A percentile compares a stretch with the other conserved stretches of the same genome.
Evolutionary conservation across 2,113 vertebrate genomes (phyloP).

Genomic region (Elephantulus edwardii): DNA sequence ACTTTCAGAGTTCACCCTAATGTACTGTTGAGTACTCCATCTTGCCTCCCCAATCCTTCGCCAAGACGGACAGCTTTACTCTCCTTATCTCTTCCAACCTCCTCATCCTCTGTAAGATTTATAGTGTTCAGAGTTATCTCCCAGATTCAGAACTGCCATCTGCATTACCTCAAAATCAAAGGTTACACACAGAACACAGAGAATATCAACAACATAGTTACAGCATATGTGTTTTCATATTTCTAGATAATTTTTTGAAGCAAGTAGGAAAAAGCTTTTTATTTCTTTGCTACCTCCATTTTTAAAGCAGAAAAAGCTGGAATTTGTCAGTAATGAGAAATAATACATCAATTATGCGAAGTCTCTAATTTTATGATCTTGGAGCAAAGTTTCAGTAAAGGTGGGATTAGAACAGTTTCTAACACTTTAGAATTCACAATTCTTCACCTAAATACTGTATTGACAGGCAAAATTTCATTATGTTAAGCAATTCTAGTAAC

Average conservation of each 20-base stretch:
- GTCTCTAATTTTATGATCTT: neutral
- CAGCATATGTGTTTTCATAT: neutral
- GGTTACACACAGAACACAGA: neutral
- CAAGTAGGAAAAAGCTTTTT: neutral
- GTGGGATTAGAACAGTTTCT: neutral
- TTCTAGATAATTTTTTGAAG: neutral
- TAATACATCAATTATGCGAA: neutral
- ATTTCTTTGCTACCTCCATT: neutral
- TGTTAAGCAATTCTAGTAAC: neutral
- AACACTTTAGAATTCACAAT: neutral
- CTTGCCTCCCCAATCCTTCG: constrained; percentile 24
- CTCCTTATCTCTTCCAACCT: neutral
- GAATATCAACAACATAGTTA: neutral
- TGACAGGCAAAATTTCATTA: neutral
- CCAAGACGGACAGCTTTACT: neutral
- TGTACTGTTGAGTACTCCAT: neutral
- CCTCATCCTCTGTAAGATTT: neutral
- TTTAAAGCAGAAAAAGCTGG: neutral
- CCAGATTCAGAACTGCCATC: constrained; percentile 18
- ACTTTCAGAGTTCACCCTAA: neutral
- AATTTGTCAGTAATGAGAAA: neutral
- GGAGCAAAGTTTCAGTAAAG: neutral
- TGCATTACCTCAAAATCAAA: constrained; percentile 41
- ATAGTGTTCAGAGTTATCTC: neutral
- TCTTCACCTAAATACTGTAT: neutral